Percentiles rank a stretch among this genome's conserved stretches.
Evolutionary conservation across 1,140 invertebrate species (phyloP).

Genomic region (Eumaeus atala): DNA sequence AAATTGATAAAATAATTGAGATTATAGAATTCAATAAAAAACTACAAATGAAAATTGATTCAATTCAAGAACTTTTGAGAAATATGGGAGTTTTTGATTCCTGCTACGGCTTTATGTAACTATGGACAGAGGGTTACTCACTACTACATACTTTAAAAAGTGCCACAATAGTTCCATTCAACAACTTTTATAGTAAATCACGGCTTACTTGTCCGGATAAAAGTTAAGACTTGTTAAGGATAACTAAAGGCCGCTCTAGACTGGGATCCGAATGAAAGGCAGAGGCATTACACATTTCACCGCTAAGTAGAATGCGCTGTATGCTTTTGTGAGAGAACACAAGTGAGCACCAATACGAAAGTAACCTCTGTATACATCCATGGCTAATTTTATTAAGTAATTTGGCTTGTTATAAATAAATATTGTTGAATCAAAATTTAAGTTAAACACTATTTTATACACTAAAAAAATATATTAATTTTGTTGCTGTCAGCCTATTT

Average conservation of each 20-base stretch:
- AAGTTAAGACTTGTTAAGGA: slow-evolving; percentile 33
- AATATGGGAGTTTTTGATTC: too few species aligned
- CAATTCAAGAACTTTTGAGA: too few species aligned
- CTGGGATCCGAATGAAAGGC: slow-evolving; percentile 32
- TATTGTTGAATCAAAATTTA: too few species aligned
- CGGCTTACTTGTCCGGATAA: slow-evolving; percentile 25
- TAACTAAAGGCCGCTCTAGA: slow-evolving; percentile 31
- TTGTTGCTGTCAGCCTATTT: too few species aligned
- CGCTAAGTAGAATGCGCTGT: slow-evolving; percentile 66
- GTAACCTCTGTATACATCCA: slow-evolving; percentile 11
- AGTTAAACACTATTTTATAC: too few species aligned
- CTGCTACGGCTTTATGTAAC: too few species aligned
- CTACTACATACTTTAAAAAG: background rate
- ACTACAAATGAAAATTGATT: too few species aligned
- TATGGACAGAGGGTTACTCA: background rate
- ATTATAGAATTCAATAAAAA: too few species aligned
- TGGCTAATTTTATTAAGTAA: background rate
- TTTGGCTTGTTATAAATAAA: too few species aligned
- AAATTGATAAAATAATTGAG: too few species aligned
- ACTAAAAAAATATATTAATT: too few species aligned
- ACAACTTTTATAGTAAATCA: slow-evolving; percentile 12
- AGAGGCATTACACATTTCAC: slow-evolving; percentile 53
- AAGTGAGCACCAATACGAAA: slow-evolving; percentile 59
- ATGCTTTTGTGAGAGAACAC: slow-evolving; percentile 36
- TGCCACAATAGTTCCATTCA: background rate